These are phyloP conservation scores for Parthenolecanium corni DNA, from an alignment of 2,888 invertebrate species.

Conservation along the genomic window DNA sequence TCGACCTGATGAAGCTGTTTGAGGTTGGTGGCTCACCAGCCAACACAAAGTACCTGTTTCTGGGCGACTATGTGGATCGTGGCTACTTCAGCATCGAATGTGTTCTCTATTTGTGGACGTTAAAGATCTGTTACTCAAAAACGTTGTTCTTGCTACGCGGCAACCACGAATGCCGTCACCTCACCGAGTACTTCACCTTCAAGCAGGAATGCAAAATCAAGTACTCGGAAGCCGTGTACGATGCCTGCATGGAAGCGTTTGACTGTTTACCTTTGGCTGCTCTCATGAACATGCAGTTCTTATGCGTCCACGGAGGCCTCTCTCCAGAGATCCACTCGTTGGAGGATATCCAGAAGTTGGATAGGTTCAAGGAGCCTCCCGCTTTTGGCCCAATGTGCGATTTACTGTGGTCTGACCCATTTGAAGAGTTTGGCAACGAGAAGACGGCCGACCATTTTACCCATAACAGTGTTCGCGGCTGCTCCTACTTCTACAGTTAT, in stretches of 20 bases:
- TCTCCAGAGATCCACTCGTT: slow-evolving; percentile 98
- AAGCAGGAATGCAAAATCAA: slow-evolving; percentile 99
- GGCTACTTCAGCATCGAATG: slow-evolving; percentile 99
- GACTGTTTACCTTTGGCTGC: slow-evolving; percentile 99
- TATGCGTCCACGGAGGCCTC: slow-evolving; percentile 98
- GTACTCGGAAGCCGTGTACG: slow-evolving; percentile 98
- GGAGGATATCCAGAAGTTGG: slow-evolving; percentile 99
- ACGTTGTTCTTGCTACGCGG: slow-evolving; percentile 97
- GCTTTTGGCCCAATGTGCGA: slow-evolving; percentile 99
- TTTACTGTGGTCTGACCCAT: slow-evolving; percentile 97
- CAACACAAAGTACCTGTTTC: slow-evolving; percentile 97
- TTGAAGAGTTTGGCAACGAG: slow-evolving; percentile 98
- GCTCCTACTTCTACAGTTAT: slow-evolving; percentile 98
- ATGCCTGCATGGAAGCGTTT: slow-evolving; percentile 99
- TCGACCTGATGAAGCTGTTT: slow-evolving; percentile 99
- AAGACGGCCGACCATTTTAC: slow-evolving; percentile 97
- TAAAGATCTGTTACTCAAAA: slow-evolving; percentile 95
- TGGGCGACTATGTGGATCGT: slow-evolving; percentile 99
- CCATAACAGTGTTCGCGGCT: slow-evolving; percentile 98
- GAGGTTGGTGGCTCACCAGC: slow-evolving; percentile 98
- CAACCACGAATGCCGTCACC: slow-evolving; percentile 99
- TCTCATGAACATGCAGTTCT: slow-evolving; percentile 99
- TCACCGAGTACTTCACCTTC: slow-evolving; percentile 99
- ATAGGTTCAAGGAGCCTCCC: slow-evolving; percentile 99
- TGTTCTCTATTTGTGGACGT: slow-evolving; percentile 98